Conservation (phyloP, 2,113 vertebrate species). For the Uropsilus gracilis region DNA sequence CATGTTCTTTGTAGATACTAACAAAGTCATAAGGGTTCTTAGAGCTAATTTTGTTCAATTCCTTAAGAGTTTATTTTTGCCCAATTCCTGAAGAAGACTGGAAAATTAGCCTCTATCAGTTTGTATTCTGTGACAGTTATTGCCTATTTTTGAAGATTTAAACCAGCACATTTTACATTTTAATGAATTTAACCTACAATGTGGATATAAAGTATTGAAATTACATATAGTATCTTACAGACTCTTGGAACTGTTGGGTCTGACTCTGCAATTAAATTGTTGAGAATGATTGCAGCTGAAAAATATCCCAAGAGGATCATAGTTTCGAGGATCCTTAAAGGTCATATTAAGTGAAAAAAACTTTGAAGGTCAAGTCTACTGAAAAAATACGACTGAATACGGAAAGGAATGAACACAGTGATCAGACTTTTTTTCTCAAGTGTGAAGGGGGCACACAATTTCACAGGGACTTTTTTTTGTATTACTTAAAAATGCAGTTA, state of each 20-base stretch:
- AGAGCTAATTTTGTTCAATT: conserved; percentile 17
- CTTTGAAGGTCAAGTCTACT: neutral
- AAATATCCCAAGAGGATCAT: neutral
- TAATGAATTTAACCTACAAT: neutral
- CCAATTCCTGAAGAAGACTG: neutral
- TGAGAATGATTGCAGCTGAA: neutral
- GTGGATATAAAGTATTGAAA: neutral
- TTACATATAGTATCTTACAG: neutral
- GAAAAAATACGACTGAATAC: neutral
- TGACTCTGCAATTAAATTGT: neutral
- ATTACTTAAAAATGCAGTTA: conserved; percentile 4
- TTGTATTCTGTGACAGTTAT: neutral
- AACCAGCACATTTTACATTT: neutral
- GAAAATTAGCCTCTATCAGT: neutral
- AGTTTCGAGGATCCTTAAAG: conserved; percentile 30
- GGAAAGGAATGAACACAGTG: neutral
- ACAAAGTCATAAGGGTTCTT: neutral
- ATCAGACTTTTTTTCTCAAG: neutral
- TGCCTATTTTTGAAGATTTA: neutral
- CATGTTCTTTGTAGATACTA: neutral
- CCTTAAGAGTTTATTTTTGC: too few relatives aligned
- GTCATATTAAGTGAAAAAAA: conserved; percentile 1
- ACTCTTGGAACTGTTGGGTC: neutral
- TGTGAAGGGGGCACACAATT: neutral
- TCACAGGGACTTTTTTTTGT: conserved; percentile 22